Percentiles rank a stretch among this genome's conserved stretches.
Evolutionary conservation across 2,113 vertebrate genomes (phyloP).

Genomic region (Lepidothrix coronata): DNA sequence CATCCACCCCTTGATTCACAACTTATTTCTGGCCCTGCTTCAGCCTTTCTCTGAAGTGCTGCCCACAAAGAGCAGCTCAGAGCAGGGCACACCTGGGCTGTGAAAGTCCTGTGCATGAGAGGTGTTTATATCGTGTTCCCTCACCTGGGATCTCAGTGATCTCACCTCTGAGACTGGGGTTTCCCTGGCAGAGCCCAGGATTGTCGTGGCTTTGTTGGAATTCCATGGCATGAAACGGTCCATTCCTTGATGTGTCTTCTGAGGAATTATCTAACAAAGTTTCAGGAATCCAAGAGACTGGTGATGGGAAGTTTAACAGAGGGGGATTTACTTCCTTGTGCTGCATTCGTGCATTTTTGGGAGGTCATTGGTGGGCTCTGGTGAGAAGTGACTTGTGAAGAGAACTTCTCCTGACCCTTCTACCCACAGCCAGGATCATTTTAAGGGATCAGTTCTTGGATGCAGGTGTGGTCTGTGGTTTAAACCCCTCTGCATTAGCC

Average conservation of each 20-base stretch:
- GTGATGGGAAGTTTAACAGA: background rate
- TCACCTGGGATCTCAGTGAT: background rate
- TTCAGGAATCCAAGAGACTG: background rate
- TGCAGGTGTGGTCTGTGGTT: background rate
- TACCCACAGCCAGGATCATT: background rate
- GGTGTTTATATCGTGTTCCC: background rate
- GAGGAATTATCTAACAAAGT: background rate
- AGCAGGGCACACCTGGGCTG: background rate
- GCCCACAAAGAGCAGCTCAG: background rate
- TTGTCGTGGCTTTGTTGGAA: background rate
- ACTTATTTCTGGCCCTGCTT: background rate
- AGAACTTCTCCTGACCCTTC: background rate
- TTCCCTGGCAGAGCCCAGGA: background rate
- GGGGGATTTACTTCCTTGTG: background rate
- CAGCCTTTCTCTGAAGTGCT: background rate
- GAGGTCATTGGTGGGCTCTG: background rate
- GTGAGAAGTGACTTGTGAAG: background rate
- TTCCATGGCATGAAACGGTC: background rate
- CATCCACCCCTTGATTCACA: background rate
- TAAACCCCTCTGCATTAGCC: background rate
- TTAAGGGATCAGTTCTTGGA: background rate
- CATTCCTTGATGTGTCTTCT: background rate
- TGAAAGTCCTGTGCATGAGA: background rate
- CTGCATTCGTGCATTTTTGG: background rate
- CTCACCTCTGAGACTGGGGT: background rate